Evolutionary conservation across 2,888 invertebrate species (phyloP), one percentile per base, ranked within the genome.

Genomic region (Phortica magna): DNA sequence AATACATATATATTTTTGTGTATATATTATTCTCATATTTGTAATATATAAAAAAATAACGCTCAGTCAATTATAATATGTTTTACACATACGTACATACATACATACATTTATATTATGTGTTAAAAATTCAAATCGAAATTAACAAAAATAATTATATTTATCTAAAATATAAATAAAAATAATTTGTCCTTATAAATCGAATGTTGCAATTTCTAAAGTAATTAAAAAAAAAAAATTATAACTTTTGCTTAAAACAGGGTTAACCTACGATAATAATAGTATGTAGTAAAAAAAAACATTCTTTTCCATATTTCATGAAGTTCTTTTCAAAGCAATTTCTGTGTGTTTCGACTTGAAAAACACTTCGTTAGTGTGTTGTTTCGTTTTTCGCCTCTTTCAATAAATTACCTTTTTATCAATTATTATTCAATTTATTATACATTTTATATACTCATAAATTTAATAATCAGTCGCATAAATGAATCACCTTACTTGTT

Each of bases 401-500:
- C 55, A 17, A 55, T 55, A 55, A 55, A 55, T 55, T 17, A 55
- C 55, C 1, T 61, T 61, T 17, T 61, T 17, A 22, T 61, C 19
- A 61, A 61, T 19, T 59, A 59, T n/a, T 61, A 61, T 17, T 61
- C 10, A 80, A 75, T 77, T 77, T 74, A 74, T 73, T 9, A 42
- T 3, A 76, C 80, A 81, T 76, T 79, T 77, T 73, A 59, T 41
- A 31, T 61, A 48, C 84, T 81, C 80, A 82, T 80, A 85, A 82
- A 83, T 82, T 84, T 79, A 84, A 83, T 88, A 88, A 87, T 89
- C 88, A 89, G 88, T 89, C 88, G 84, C 86, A 85, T 87, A 86
- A 89, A 88, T 85, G 73, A 89, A 89, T 89, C 89, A 88, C 89
- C 84, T 88, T 81, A 78, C 88, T 83, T 83, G 68, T 19, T 76